These are phyloP conservation scores for Carlito syrichta DNA, from an alignment of 2,113 vertebrate genomes.

Conservation along the genomic window DNA sequence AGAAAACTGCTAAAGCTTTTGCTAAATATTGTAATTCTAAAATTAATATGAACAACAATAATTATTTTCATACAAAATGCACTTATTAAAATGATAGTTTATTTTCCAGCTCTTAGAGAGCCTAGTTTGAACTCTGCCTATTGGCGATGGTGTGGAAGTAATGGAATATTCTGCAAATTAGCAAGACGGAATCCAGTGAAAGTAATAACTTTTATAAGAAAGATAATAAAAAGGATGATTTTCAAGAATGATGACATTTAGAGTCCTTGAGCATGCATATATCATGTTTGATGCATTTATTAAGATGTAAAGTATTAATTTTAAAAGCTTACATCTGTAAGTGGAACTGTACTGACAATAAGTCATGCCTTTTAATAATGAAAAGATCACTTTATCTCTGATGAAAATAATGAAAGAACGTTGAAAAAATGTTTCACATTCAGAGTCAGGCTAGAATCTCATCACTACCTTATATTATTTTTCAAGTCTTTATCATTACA, in stretches of 20 bases:
- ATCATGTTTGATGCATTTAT: background rate
- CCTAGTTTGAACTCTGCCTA: background rate
- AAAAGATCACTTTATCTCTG: background rate
- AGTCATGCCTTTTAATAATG: background rate
- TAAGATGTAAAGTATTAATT: background rate
- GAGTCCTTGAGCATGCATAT: background rate
- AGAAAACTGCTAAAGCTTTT: background rate
- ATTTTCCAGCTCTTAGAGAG: background rate
- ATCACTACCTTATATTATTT: background rate
- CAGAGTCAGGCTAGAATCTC: background rate
- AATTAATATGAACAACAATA: background rate
- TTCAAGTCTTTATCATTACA: background rate
- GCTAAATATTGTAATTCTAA: background rate
- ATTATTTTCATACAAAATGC: background rate
- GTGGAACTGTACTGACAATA: background rate
- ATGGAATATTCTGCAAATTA: background rate
- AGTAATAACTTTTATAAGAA: background rate
- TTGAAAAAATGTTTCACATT: background rate
- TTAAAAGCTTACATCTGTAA: background rate
- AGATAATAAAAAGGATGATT: background rate
- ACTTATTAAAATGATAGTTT: background rate
- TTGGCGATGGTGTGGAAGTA: background rate
- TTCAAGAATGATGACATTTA: conserved; percentile 14
- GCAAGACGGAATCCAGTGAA: background rate
- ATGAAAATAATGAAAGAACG: background rate